These are phyloP conservation scores for Acanthurus tractus DNA, from an alignment of 2,797 vertebrate species.

Conservation along the genomic window DNA sequence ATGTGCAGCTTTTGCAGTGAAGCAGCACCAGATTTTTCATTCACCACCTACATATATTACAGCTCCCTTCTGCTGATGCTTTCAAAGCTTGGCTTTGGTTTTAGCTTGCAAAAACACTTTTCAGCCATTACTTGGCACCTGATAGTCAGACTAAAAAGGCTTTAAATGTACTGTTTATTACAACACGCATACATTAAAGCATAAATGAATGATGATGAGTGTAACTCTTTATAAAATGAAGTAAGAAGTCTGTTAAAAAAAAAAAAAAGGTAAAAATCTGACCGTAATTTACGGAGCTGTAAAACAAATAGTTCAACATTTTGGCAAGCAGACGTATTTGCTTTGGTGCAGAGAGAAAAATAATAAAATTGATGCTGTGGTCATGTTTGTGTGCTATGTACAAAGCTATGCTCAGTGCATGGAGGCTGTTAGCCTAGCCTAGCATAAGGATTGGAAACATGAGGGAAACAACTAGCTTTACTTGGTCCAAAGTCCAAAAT, in stretches of 20 bases:
- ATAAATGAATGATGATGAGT: constrained; percentile 15
- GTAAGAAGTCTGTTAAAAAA: constrained; percentile 11
- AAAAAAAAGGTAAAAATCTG: background rate
- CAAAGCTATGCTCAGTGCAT: background rate
- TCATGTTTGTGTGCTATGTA: background rate
- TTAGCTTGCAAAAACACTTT: constrained; percentile 37
- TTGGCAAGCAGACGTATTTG: constrained; percentile 31
- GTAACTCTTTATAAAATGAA: background rate
- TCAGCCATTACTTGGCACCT: constrained; percentile 50
- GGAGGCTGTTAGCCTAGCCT: background rate
- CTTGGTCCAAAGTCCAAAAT: background rate
- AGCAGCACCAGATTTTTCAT: constrained; percentile 40
- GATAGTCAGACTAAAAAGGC: background rate
- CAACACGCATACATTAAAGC: constrained; percentile 4
- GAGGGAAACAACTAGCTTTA: background rate
- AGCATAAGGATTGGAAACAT: background rate
- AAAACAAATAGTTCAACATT: background rate
- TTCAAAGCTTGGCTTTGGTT: constrained; percentile 26
- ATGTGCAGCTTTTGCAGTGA: constrained; percentile 47
- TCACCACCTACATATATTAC: constrained; percentile 53
- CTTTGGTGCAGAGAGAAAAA: constrained; percentile 26
- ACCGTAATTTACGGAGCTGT: constrained; percentile 16
- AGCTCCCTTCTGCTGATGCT: constrained; percentile 23
- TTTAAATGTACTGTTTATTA: constrained; percentile 1
- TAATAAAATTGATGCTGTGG: constrained; percentile 7